Evolutionary conservation across 2,888 invertebrate genomes (phyloP), one percentile per base, ranked within the genome.

Genomic region (Platycheirus rosarum): DNA sequence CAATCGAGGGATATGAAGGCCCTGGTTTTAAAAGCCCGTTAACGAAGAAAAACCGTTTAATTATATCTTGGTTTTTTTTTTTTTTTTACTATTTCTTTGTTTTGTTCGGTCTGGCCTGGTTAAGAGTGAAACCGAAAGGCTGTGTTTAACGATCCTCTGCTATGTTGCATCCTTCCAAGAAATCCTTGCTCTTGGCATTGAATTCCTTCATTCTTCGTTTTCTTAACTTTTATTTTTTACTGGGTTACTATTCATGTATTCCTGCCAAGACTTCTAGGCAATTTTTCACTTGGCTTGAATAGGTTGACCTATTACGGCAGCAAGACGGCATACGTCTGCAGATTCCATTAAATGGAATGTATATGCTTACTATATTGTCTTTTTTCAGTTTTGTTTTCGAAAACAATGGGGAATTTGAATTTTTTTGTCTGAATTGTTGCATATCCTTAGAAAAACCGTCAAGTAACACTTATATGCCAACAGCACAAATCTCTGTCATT

Each of bases 161-260:
- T 42, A 23, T 23, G 6, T 23, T 23, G 3, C 2, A 23, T 23
- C 23, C 6, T 23, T 55, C 20, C 20, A 37, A 55, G 18, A 55
- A 37, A 37, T 37, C 53, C 35, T 35, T 55, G 55, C 13, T 55
- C 55, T 55, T 55, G 55, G 37, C 55, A 37, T n/a, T 37, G 20
- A 23, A 9, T 8, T 6, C 8, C 37, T 18, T 20, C 35, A 13
- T 20, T 18, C 11, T 11, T 35, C 18, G 20, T 55, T 8, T 13
- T 11, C 4, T 13, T 32, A 0, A 5, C 35, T 18, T 18, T 14
- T 49, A 14, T 51, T 16, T 2, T 11, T 29, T 23, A n/a, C n/a
- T n/a, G n/a, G n/a, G n/a, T n/a, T n/a, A n/a, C n/a, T n/a, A n/a
- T n/a, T n/a, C n/a, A n/a, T n/a, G n/a, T n/a, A n/a, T n/a, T n/a